phyloP scores from a whole-genome alignment of 2,113 vertebrate species.

The Rhinogobius similis region DNA sequence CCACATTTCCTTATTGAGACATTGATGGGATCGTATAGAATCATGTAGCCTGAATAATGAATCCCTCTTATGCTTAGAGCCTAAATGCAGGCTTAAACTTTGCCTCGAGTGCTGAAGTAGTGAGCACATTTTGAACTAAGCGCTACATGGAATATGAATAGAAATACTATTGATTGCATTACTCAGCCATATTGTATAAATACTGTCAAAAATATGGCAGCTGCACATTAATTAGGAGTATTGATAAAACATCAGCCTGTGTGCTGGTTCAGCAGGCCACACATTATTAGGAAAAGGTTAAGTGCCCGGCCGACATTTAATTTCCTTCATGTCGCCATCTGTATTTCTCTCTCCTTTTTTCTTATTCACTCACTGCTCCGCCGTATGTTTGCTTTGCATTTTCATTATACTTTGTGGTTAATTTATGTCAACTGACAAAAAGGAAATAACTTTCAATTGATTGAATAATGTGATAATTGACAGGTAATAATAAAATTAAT shows the following conservation, averaged over 20 bases:
- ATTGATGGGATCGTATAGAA: neutral
- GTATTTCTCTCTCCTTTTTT: conserved; percentile 1
- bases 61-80: neutral
- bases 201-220: conserved; percentile 68
- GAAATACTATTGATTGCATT: conserved; percentile 61
- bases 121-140: conserved; percentile 33
- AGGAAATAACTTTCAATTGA: neutral
- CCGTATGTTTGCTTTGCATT: neutral
- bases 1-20: neutral
- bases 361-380: neutral
- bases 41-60: neutral
- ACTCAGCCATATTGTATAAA: conserved; percentile 62
- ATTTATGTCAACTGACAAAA: neutral
- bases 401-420: neutral
- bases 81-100: neutral
- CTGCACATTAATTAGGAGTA: conserved; percentile 72
- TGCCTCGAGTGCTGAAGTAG: conserved; percentile 5
- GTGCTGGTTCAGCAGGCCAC: conserved; percentile 75
- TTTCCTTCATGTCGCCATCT: conserved; percentile 51
- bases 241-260: conserved; percentile 69
- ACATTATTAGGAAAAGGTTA: conserved; percentile 78
- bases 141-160: conserved; percentile 44
- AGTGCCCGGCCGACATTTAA: conserved; percentile 68
- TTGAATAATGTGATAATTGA: neutral
- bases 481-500: neutral